These are phyloP conservation scores for Schizotus pectinicornis DNA, from an alignment of 2,888 invertebrate species.

Conservation along the genomic window DNA sequence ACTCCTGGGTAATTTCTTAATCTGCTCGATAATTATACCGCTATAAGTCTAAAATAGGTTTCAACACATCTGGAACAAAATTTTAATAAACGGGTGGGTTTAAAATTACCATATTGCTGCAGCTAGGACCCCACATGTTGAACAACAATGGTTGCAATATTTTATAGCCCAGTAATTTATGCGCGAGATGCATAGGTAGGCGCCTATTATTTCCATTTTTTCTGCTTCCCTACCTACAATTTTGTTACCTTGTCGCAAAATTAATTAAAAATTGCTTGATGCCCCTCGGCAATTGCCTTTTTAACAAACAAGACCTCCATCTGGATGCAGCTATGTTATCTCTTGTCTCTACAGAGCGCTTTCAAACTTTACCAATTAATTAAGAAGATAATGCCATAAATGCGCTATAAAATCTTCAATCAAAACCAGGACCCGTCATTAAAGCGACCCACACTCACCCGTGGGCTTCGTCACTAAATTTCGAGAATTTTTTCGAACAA, in stretches of 20 bases:
- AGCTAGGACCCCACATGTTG: conserved; percentile 2
- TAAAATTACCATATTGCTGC: conserved; percentile 1
- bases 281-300: no score
- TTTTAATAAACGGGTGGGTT: conserved; percentile 5
- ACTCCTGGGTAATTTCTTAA: no score
- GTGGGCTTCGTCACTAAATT: conserved; percentile 1
- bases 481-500: no score
- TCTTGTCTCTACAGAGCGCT: no score
- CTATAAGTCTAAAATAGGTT: no score
- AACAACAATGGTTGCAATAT: conserved; percentile 12
- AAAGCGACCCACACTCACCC: conserved; percentile 1
- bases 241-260: no score
- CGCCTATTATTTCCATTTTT: no score
- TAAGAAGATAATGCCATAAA: conserved; percentile 31
- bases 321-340: no score
- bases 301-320: no score
- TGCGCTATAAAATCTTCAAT: conserved; percentile 34
- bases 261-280: no score
- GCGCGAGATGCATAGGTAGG: not conserved
- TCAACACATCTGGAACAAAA: conserved; percentile 2
- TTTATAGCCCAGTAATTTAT: conserved; percentile 29
- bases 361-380: conserved; percentile 7
- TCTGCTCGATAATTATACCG: no score
- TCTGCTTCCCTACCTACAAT: no score
- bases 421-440: conserved; percentile 23